Evolutionary conservation across 1,140 invertebrate species (phyloP).

Genomic region (Dinoponera quadriceps): DNA sequence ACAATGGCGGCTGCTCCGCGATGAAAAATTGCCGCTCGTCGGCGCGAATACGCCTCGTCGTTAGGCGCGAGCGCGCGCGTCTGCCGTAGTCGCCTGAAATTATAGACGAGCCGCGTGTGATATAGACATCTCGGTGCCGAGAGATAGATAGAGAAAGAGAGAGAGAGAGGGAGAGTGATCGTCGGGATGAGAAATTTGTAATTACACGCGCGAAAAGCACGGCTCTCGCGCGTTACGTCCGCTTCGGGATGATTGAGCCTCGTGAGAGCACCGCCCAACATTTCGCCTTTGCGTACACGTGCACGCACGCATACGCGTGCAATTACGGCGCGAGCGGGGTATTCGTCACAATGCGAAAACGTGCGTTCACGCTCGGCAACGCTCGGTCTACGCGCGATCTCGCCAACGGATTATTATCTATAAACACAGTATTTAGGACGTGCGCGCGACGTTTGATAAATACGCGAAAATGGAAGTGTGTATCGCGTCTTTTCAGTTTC

Average conservation of each 20-base stretch:
- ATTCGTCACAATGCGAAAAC: constrained; percentile 37
- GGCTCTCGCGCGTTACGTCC: background rate
- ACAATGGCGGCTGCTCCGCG: constrained; percentile 15
- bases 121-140: constrained; percentile 47
- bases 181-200: constrained; percentile 57
- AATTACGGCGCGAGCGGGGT: constrained; percentile 14
- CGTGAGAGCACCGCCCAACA: constrained; percentile 30
- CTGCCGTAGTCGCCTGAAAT: constrained; percentile 38
- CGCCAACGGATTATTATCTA: background rate
- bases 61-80: constrained; percentile 17
- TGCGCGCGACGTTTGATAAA: constrained; percentile 7
- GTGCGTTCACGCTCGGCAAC: background rate
- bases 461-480: constrained; percentile 3
- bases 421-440: background rate
- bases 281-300: background rate
- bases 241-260: constrained; percentile 35
- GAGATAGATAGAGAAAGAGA: too few relatives aligned
- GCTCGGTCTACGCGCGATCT: background rate
- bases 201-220: constrained; percentile 36
- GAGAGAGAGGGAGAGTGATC: constrained; percentile 15
- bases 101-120: constrained; percentile 52
- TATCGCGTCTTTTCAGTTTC: too few relatives aligned
- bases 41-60: constrained; percentile 48
- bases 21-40: constrained; percentile 60
- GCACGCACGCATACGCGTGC: background rate